A percentile compares a stretch with the other conserved stretches of the same genome.
Evolutionary conservation across 2,888 invertebrate species (phyloP).

Genomic region (Lithophane leautieri): DNA sequence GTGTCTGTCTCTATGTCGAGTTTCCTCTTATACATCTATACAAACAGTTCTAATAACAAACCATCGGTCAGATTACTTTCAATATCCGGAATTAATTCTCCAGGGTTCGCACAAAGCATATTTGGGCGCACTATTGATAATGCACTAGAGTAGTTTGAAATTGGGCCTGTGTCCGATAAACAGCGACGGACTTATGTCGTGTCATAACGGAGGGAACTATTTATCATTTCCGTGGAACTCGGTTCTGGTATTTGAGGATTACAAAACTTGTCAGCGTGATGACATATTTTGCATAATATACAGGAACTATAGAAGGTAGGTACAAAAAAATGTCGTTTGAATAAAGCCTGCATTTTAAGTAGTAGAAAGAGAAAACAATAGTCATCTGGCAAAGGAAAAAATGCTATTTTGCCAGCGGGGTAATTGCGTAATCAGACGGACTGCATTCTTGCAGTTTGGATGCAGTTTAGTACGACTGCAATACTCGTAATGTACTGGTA

Average conservation of each 20-base stretch:
- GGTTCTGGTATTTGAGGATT: constrained; percentile 35
- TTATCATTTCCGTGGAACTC: constrained; percentile 30
- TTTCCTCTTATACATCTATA: no score
- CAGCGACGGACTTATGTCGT: neutral
- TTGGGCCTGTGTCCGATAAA: neutral
- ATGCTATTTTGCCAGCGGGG: neutral
- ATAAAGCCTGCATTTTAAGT: neutral
- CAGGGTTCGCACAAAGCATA: neutral
- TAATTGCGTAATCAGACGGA: neutral
- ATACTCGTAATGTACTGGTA: no score
- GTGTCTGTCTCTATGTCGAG: neutral
- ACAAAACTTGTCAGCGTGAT: constrained; percentile 28
- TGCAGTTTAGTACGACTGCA: no score
- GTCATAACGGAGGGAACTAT: constrained; percentile 17
- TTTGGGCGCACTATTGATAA: neutral
- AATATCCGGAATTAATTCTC: neutral
- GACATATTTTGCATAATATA: constrained; percentile 37
- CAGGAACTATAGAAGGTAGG: neutral
- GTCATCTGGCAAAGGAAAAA: neutral
- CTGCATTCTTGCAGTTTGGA: no score
- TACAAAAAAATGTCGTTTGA: neutral
- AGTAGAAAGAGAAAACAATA: neutral
- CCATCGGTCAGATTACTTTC: neutral
- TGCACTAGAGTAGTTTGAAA: constrained; percentile 16
- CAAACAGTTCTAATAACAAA: neutral